Percentiles rank a stretch among this genome's conserved stretches.
These are phyloP conservation scores for Lepidochrysops patricia DNA, from an alignment of 2,888 invertebrate genomes.

Conservation along the genomic window DNA sequence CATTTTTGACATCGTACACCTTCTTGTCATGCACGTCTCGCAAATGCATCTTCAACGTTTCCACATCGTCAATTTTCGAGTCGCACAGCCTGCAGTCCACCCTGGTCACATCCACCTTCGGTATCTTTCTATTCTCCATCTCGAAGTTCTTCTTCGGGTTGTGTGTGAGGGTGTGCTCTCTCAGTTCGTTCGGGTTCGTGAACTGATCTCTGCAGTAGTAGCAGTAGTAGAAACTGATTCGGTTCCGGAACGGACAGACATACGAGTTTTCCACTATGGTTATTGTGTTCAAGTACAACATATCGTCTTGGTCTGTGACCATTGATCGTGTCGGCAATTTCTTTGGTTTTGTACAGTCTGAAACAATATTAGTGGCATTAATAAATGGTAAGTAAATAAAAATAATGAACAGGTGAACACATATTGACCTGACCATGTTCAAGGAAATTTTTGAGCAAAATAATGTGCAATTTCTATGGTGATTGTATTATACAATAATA, in stretches of 20 bases:
- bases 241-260: constrained; percentile 53
- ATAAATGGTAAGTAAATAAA: too few relatives aligned
- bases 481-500: too few relatives aligned
- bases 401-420: too few relatives aligned
- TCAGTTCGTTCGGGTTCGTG: constrained; percentile 49
- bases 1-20: constrained; percentile 43
- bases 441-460: too few relatives aligned
- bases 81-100: constrained; percentile 55
- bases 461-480: too few relatives aligned
- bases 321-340: constrained; percentile 27
- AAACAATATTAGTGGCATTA: neutral
- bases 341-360: constrained; percentile 12
- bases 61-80: constrained; percentile 47
- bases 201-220: constrained; percentile 61
- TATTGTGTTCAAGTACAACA: constrained; percentile 45
- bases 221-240: constrained; percentile 60
- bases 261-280: constrained; percentile 51
- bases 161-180: constrained; percentile 53
- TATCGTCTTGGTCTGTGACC: constrained; percentile 41
- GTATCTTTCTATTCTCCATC: constrained; percentile 49
- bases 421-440: too few relatives aligned
- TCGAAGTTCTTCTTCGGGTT: constrained; percentile 45
- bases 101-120: constrained; percentile 58
- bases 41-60: constrained; percentile 44
- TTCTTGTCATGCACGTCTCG: constrained; percentile 34